Evolutionary conservation across 2,113 vertebrate genomes (phyloP).

Genomic region (Prionailurus bengalensis): DNA sequence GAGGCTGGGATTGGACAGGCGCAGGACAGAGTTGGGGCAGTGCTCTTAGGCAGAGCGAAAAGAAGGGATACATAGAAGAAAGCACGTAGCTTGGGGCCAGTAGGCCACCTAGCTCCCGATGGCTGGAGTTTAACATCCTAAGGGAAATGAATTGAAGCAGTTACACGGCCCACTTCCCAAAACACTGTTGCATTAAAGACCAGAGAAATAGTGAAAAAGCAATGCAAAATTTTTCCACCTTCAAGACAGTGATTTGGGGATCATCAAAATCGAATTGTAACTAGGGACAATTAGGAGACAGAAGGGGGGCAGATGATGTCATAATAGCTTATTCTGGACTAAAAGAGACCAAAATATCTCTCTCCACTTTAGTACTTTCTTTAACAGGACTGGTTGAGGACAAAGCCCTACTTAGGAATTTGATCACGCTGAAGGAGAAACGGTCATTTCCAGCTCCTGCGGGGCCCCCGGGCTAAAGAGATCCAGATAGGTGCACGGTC

Average conservation of each 20-base stretch:
- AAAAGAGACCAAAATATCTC: neutral
- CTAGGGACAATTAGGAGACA: neutral
- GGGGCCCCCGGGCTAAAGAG: neutral
- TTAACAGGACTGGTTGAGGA: neutral
- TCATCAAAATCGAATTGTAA: neutral
- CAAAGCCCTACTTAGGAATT: neutral
- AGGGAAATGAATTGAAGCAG: neutral
- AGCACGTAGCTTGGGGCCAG: accelerated
- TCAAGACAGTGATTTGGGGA: neutral
- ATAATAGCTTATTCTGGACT: neutral
- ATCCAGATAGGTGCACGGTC: neutral
- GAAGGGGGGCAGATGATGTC: neutral
- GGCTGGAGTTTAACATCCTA: neutral
- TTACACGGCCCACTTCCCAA: neutral
- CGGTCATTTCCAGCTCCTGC: neutral
- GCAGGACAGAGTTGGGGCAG: no score
- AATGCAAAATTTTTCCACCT: neutral
- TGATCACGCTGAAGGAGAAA: neutral
- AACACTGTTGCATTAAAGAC: neutral
- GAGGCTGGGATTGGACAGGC: neutral
- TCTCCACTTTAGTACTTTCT: neutral
- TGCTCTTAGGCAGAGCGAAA: neutral
- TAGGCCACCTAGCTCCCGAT: accelerated
- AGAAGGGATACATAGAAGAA: neutral
- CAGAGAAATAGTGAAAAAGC: neutral